Base-by-base conservation (phyloP, 1,140 invertebrate genomes). In the Aphaenogaster rudis region DNA sequence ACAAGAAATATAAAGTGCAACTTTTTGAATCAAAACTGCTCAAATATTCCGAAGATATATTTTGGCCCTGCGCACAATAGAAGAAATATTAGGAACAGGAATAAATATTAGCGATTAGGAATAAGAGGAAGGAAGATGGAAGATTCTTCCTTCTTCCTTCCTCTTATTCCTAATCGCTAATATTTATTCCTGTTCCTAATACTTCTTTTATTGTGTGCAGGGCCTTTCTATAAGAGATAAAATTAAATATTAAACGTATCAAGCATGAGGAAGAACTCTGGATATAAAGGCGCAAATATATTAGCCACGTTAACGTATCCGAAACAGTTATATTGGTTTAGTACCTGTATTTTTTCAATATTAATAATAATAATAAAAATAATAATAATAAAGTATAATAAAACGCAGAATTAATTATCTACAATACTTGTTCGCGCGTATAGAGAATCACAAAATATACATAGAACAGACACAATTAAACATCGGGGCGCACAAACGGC, bases 371-470 rank as follows among this genome's bases (percentile, higher is more conserved):
- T 90, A 87, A 89, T 88, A 89, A 88, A 88, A 90, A 78, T 90
- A 88, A 88, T 88, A 91, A 93, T 95, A 93, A 93, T 94, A 94
- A 94, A 88, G 82, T 93, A 94, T 91, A 91, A 93, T 95, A 91
- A 94, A 92, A 94, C 93, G 92, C 91, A 89, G 91, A 94, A 93
- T 94, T 94, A 94, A 94, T 94, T 95, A 95, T 95, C 94, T 95
- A 95, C 94, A 95, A 95, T 94, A 94, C 94, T 94, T 95, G 91
- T 93, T 92, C 93, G 92, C 93, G 89, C 93, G 88, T 88, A 94
- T 93, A 95, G 93, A 95, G 95, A 95, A 95, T 95, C 95, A 95
- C 95, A 95, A 95, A 95, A 95, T 95, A 95, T 95, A 95, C 95
- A 95, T 94, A 95, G 48, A 91, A 81, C 87, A 78, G 86, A 89